Evolutionary conservation across 1,140 invertebrate genomes (phyloP), one percentile per base, ranked within the genome.

Genomic region (Bombus picipes): DNA sequence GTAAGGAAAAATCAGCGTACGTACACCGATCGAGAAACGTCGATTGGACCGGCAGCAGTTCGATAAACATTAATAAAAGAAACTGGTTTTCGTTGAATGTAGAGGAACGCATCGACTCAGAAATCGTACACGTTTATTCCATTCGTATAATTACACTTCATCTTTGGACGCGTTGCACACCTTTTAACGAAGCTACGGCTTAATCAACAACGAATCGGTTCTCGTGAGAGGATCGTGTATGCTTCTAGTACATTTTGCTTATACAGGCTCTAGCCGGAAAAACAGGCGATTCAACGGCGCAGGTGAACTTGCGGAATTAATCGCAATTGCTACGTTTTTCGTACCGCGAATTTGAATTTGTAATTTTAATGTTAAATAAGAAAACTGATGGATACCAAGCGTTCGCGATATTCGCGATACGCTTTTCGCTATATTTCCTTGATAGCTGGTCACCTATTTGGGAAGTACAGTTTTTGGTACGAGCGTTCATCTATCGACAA

Each of bases 121-220:
- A 12, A 68, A 79, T 22, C 39, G n/a, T 43, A 80, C 22, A 80
- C 12, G 25, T 80, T 80, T 80, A 80, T 80, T 80, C 12, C 15
- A 80, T n/a, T 80, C 32, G 13, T 80, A 80, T 34, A 70, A 39
- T 80, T 80, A 80, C 78, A 32, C 47, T 28, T 25, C 28, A 25
- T 43, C n/a, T 79, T 79, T 41, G 62, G 39, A 47, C 28, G 5
- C 18, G 12, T 65, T n/a, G 59, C 32, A 22, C 32, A 39, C 9
- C 28, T 37, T 75, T 22, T 13, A 53, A 74, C 68, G 6, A 66
- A 34, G 15, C n/a, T 34, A 32, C n/a, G 65, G 15, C 1, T 34
- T 28, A 62, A 34, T 66, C 15, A 8, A 32, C 15, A 66, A 5
- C 5, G 5, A 15, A 32, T 34, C 62, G 13, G 32, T 66, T 66